phyloP scores from a whole-genome alignment of 2,797 vertebrate species.

The Enteromius paludinosus region DNA sequence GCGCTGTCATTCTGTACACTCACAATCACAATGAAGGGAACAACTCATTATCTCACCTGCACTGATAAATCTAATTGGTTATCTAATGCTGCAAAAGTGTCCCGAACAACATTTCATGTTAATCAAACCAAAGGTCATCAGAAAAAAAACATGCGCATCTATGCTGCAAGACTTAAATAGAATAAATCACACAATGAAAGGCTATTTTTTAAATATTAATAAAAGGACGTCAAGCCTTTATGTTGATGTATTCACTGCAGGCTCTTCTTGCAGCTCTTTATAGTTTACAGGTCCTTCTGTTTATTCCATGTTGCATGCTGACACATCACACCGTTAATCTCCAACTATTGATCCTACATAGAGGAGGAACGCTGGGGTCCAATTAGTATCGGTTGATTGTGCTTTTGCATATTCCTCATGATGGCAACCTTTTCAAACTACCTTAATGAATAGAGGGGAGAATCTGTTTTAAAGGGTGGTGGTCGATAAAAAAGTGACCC shows the following conservation, averaged over 20 bases:
- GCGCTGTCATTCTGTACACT: conserved; percentile 44
- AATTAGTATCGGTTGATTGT: conserved; percentile 49
- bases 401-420: conserved; percentile 20
- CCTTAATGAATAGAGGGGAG: background rate
- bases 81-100: conserved; percentile 6
- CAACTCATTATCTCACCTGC: conserved; percentile 46
- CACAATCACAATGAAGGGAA: conserved; percentile 41
- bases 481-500: background rate
- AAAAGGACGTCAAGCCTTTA: background rate
- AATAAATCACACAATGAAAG: conserved; percentile 7
- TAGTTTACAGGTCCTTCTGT: conserved; percentile 23
- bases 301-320: conserved; percentile 36
- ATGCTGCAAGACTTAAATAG: background rate
- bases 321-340: conserved; percentile 51
- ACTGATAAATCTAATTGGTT: conserved; percentile 31
- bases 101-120: conserved; percentile 19
- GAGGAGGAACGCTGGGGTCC: conserved; percentile 26
- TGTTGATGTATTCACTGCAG: conserved; percentile 29
- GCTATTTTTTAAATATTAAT: background rate
- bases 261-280: conserved; percentile 7
- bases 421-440: conserved; percentile 23
- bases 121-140: conserved; percentile 46
- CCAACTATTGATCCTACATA: conserved; percentile 48
- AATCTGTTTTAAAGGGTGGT: background rate
- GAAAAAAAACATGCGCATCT: background rate